phyloP scores from a whole-genome alignment of 1,140 invertebrate genomes.

The Cecropterus lyciades region DNA sequence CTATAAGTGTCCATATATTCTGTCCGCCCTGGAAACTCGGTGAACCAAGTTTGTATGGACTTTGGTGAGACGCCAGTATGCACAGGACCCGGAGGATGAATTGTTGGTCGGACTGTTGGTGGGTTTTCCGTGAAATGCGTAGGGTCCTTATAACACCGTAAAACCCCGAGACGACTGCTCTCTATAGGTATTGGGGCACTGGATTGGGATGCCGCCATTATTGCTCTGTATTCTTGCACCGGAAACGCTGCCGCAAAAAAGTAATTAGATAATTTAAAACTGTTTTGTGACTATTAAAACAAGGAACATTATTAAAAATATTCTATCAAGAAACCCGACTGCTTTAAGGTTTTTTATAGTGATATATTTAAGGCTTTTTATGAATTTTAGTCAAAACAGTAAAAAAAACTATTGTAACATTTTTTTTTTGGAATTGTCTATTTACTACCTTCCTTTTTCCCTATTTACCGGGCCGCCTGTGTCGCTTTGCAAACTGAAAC shows the following conservation, averaged over 20 bases:
- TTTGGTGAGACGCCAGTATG: slow-evolving; percentile 71
- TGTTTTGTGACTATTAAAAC: too few species aligned
- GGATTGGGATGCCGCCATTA: slow-evolving; percentile 71
- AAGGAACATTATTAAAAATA: too few species aligned
- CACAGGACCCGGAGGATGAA: slow-evolving; percentile 59
- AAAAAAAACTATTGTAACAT: too few species aligned
- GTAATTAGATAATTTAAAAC: neutral
- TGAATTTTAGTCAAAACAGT: too few species aligned
- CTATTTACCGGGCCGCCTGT: too few species aligned
- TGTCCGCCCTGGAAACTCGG: slow-evolving; percentile 82
- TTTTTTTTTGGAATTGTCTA: too few species aligned
- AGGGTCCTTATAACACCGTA: slow-evolving; percentile 73
- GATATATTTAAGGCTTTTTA: too few species aligned
- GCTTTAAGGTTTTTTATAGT: too few species aligned
- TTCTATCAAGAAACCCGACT: too few species aligned
- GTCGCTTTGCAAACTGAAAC: too few species aligned
- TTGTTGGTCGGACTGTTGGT: slow-evolving; percentile 61
- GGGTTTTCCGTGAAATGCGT: slow-evolving; percentile 67
- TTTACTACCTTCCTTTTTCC: too few species aligned
- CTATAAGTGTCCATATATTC: slow-evolving; percentile 86
- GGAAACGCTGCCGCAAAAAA: slow-evolving; percentile 60
- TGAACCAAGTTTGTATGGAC: slow-evolving; percentile 79
- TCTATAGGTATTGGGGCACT: slow-evolving; percentile 69
- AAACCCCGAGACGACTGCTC: slow-evolving; percentile 60
- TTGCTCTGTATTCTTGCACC: slow-evolving; percentile 62